Percentiles rank a stretch among this genome's conserved stretches.
Evolutionary conservation across 2,888 invertebrate species (phyloP).

Genomic region (Sinopyrophorus schimmeli): DNA sequence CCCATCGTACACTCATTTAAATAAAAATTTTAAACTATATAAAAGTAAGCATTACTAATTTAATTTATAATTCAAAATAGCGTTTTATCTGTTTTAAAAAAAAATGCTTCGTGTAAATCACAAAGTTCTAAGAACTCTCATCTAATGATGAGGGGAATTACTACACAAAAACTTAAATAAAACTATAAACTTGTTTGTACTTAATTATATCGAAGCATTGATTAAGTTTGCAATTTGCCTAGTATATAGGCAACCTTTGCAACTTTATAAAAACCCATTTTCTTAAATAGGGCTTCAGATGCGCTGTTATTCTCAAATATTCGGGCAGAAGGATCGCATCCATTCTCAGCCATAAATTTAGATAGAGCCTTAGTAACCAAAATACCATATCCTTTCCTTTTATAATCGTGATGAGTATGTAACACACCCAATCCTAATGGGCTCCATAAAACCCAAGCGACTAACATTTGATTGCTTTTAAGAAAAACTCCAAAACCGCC

Average conservation of each 20-base stretch:
- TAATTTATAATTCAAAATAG: no score
- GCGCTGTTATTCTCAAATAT: slow-evolving; percentile 46
- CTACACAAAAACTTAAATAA: no score
- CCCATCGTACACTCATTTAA: no score
- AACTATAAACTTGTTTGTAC: no score
- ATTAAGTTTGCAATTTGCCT: no score
- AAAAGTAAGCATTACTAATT: no score
- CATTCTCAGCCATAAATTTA: slow-evolving; percentile 47
- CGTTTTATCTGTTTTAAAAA: no score
- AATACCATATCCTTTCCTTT: slow-evolving; percentile 50
- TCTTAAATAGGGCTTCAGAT: slow-evolving; percentile 48
- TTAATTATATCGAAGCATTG: no score
- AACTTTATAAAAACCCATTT: slow-evolving; percentile 41
- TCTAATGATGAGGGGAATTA: no score
- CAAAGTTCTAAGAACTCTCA: no score
- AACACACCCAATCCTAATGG: slow-evolving; percentile 48
- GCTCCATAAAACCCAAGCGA: slow-evolving; percentile 51
- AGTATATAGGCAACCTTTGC: slow-evolving; percentile 9
- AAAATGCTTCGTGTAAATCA: no score
- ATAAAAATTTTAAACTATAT: no score
- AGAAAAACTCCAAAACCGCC: slow-evolving; percentile 50
- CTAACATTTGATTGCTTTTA: slow-evolving; percentile 45
- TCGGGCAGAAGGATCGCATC: slow-evolving; percentile 44
- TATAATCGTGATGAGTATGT: slow-evolving; percentile 48
- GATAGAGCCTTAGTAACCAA: slow-evolving; percentile 46